These are phyloP conservation scores for Clamator glandarius DNA, from an alignment of 2,797 vertebrate genomes.

Conservation along the genomic window DNA sequence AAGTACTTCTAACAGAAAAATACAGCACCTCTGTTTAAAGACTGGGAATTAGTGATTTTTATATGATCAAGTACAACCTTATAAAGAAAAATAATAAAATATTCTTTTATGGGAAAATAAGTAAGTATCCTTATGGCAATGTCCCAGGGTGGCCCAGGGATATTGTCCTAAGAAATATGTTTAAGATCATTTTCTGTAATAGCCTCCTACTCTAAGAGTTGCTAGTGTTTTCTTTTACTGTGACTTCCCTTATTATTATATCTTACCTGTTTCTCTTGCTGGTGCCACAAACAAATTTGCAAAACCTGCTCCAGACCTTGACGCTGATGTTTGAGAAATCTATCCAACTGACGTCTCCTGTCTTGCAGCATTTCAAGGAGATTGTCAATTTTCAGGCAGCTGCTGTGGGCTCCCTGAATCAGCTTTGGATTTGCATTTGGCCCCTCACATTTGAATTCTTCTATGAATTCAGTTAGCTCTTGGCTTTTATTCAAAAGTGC, in stretches of 20 bases:
- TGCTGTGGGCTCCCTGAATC: conserved; percentile 78
- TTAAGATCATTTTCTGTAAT: neutral
- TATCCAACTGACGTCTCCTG: conserved; percentile 83
- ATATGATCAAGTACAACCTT: neutral
- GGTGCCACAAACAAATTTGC: conserved; percentile 79
- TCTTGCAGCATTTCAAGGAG: conserved; percentile 91
- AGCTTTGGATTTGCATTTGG: conserved; percentile 76
- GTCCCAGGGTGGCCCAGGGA: neutral
- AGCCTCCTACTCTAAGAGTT: neutral
- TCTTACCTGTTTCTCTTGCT: conserved; percentile 81
- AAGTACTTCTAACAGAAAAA: neutral
- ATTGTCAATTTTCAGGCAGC: conserved; percentile 84
- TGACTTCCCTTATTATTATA: neutral
- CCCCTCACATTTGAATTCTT: conserved; percentile 83
- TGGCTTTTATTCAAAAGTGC: conserved; percentile 87
- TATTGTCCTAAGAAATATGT: neutral
- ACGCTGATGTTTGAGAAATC: conserved; percentile 75
- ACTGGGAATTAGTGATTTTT: neutral
- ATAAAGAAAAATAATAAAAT: neutral
- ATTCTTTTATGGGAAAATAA: neutral
- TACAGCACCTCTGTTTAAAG: neutral
- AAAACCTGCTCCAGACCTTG: conserved; percentile 74
- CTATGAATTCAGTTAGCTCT: conserved; percentile 84
- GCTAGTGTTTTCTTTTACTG: neutral
- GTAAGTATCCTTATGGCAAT: neutral